Evolutionary conservation across 30 jellyfish, hydroid and myxozoan genomes (phyloP), one percentile per base, ranked within the genome.

Genomic region (Rhopilema esculentum): DNA sequence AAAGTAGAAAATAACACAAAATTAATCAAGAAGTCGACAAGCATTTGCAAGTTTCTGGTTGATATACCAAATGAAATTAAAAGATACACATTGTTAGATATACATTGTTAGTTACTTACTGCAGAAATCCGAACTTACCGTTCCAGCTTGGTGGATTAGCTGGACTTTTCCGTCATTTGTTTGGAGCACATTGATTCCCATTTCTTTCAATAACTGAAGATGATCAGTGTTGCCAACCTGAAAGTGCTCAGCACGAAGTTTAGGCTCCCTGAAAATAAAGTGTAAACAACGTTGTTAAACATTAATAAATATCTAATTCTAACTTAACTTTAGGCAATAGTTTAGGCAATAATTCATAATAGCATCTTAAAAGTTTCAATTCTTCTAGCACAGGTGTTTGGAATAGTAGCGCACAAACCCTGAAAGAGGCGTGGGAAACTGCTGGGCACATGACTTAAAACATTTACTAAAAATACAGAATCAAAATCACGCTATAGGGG

Each of bases 71-170:
- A n/a, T n/a, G n/a, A n/a, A n/a, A n/a, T n/a, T n/a, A n/a, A n/a
- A n/a, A n/a, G n/a, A n/a, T n/a, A n/a, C n/a, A n/a, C n/a, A n/a
- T n/a, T n/a, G n/a, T n/a, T n/a, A n/a, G n/a, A n/a, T n/a, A n/a
- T n/a, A n/a, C n/a, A n/a, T n/a, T n/a, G 57, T 2, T 40, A 40
- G 12, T 12, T 40, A 40, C 57, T 2, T 40, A 40, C 57, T 2
- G 57, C 57, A 6, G 57, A 40, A 40, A 40, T 40, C 57, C 6
- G 12, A 40, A 40, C 75, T 64, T 86, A 95, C 99, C 93, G 79
- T 48, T 26, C 92, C 97, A 20, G 99, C 97, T 73, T 95, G 99
- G 74, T 95, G 99, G 79, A 90, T 83, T 25, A 95, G 95, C 51
- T 95, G 99, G 8, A 95, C 93, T 69, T 87, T 95, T 50, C 99